These are phyloP conservation scores for Silurus glanis DNA, from an alignment of 2,113 vertebrate species.

Conservation along the genomic window DNA sequence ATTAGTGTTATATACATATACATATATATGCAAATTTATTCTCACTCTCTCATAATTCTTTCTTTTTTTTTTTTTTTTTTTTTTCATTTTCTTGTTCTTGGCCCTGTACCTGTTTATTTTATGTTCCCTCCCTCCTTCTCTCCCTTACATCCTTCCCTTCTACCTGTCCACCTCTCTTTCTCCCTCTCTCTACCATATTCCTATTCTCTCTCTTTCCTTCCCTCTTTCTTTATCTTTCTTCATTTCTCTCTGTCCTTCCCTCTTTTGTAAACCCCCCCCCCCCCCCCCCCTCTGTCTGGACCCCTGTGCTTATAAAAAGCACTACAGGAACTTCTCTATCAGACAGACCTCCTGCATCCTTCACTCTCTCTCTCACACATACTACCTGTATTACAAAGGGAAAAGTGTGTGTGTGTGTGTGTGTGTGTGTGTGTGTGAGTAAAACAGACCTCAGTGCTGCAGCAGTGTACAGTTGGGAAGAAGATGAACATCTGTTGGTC, in stretches of 20 bases:
- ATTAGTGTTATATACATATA: too few relatives aligned
- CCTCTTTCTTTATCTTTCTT: background rate
- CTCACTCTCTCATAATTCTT: background rate
- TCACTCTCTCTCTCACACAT: conserved; percentile 1
- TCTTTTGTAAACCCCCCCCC: background rate
- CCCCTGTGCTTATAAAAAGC: background rate
- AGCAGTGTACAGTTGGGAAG: background rate
- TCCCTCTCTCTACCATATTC: background rate
- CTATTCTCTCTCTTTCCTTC: background rate
- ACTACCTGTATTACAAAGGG: background rate
- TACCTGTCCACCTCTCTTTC: background rate
- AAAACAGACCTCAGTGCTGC: background rate
- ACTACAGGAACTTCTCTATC: background rate
- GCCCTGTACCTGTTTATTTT: background rate
- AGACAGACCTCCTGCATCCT: background rate
- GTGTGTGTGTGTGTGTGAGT: conserved; percentile 4
- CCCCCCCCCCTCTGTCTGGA: background rate
- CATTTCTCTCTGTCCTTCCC: too few relatives aligned
- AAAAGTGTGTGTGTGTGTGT: background rate
- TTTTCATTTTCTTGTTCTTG: background rate
- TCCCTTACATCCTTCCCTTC: background rate
- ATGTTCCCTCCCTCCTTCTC: background rate
- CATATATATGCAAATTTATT: background rate
- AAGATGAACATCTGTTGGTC: conserved; percentile 17
- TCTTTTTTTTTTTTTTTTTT: background rate